Evolutionary conservation across 2,797 vertebrate genomes (phyloP).

Genomic region (Furcifer pardalis): DNA sequence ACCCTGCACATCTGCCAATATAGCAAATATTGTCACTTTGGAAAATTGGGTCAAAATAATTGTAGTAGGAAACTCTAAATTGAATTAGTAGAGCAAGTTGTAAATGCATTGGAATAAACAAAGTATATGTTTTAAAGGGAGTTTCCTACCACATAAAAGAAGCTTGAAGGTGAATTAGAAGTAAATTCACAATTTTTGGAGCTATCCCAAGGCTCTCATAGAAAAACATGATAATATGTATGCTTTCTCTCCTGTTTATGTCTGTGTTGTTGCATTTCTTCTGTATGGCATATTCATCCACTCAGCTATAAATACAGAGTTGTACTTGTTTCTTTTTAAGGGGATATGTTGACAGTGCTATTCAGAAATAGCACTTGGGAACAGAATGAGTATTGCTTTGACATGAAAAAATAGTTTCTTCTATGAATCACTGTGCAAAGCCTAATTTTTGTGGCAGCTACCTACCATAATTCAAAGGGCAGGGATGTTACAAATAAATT

Average conservation of each 20-base stretch:
- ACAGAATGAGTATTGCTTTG: not conserved
- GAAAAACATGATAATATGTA: not conserved
- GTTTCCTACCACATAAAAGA: not conserved
- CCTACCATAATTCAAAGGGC: slow-evolving; percentile 40
- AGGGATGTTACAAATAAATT: slow-evolving; percentile 23
- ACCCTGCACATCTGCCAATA: slow-evolving; percentile 21
- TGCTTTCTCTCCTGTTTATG: not conserved
- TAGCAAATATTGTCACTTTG: slow-evolving; percentile 29
- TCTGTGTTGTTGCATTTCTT: not conserved
- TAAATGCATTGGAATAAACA: slow-evolving; percentile 23
- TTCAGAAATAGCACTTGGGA: slow-evolving; percentile 2
- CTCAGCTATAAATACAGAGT: not conserved
- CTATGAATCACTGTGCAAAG: slow-evolving; percentile 37
- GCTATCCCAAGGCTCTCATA: not conserved
- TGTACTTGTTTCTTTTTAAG: not conserved
- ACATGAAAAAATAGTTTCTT: not conserved
- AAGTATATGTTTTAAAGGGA: not conserved
- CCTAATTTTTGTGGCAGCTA: slow-evolving; percentile 35
- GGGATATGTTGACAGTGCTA: slow-evolving; percentile 5
- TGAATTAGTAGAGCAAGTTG: not conserved
- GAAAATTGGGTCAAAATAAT: slow-evolving; percentile 22
- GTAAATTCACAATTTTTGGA: not conserved
- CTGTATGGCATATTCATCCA: not conserved
- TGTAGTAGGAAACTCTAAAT: slow-evolving; percentile 25
- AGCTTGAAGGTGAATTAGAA: not conserved